These are phyloP conservation scores for Furcula furcula DNA, from an alignment of 2,888 invertebrate genomes.

Conservation along the genomic window DNA sequence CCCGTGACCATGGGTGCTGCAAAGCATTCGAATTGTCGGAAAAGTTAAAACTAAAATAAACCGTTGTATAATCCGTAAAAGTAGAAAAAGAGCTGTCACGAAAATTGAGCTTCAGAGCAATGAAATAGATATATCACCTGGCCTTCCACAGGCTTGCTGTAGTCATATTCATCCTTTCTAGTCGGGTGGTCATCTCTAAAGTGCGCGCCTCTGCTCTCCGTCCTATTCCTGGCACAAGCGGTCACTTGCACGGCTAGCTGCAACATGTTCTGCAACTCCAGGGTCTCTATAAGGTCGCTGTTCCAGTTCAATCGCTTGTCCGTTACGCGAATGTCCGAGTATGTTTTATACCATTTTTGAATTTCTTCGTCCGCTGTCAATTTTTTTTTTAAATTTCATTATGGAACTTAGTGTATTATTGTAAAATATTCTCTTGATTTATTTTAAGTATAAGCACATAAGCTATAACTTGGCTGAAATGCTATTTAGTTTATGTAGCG, in stretches of 20 bases:
- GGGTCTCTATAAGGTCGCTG: slow-evolving; percentile 95
- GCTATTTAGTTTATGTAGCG: too few relatives aligned
- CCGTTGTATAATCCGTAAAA: too few relatives aligned
- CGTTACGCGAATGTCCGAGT: slow-evolving; percentile 88
- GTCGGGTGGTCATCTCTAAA: slow-evolving; percentile 96
- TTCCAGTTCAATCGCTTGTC: slow-evolving; percentile 94
- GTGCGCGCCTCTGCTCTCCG: slow-evolving; percentile 99
- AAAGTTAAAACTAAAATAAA: too few relatives aligned
- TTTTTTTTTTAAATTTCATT: too few relatives aligned
- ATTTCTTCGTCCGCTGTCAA: slow-evolving; percentile 79
- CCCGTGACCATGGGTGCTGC: too few relatives aligned
- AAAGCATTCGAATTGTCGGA: too few relatives aligned
- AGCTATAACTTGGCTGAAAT: too few relatives aligned
- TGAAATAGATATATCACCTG: slow-evolving; percentile 82
- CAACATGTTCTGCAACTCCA: slow-evolving; percentile 98
- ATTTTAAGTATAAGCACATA: too few relatives aligned
- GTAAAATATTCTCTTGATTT: too few relatives aligned
- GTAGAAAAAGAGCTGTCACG: too few relatives aligned
- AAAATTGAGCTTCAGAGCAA: too few relatives aligned
- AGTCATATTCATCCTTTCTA: slow-evolving; percentile 96
- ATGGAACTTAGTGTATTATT: too few relatives aligned
- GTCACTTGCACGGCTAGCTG: slow-evolving; percentile 92
- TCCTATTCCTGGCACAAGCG: slow-evolving; percentile 92
- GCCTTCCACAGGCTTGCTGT: slow-evolving; percentile 91
- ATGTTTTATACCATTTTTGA: slow-evolving; percentile 85